Conservation (phyloP, 2,113 vertebrate genomes). For the Calidris pygmaea region DNA sequence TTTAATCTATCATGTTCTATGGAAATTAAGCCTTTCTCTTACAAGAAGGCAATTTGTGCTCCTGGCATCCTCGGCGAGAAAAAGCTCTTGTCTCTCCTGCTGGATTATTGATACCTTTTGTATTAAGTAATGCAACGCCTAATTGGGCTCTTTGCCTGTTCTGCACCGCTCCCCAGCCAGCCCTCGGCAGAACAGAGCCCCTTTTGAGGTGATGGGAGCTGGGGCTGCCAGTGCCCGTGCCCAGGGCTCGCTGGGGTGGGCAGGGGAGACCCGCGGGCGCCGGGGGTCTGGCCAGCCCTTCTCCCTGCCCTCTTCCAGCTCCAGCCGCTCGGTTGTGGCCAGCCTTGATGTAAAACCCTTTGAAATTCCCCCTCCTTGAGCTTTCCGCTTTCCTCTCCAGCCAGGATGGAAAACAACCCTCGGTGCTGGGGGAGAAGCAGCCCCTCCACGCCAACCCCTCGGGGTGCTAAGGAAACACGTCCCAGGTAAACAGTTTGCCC, state of each 20-base stretch:
- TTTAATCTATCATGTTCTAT: conserved; percentile 63
- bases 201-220: accelerated
- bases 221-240: neutral
- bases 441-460: neutral
- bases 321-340: accelerated
- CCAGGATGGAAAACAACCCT: neutral
- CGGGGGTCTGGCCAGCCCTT: accelerated
- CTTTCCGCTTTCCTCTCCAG: neutral
- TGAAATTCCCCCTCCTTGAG: neutral
- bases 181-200: neutral
- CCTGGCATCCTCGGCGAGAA: neutral
- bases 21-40: conserved; percentile 60
- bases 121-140: neutral
- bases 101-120: conserved; percentile 56
- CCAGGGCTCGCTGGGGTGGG: neutral
- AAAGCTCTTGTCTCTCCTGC: conserved; percentile 12
- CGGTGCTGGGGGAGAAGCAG: neutral
- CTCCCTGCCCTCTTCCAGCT: neutral
- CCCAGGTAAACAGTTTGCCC: conserved; percentile 6
- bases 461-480: neutral
- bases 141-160: neutral
- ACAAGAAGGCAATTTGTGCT: conserved; percentile 63
- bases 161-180: neutral
- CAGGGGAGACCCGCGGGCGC: neutral
- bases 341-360: neutral